A percentile compares a stretch with the other conserved stretches of the same genome.
phyloP scores from a whole-genome alignment of 1,140 invertebrate species.

The Coelopa frigida region DNA sequence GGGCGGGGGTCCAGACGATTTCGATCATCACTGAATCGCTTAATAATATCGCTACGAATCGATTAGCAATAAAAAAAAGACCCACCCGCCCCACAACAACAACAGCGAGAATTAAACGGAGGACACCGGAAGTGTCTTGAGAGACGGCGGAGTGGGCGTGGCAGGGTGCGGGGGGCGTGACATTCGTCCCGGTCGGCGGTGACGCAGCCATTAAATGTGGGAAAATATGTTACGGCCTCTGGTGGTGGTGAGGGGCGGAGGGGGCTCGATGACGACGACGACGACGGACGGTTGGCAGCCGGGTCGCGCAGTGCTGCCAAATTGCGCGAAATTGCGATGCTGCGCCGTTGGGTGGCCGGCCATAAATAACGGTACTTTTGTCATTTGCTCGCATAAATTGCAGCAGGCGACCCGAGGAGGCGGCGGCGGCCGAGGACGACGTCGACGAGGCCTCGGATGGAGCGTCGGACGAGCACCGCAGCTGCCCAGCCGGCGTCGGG shows the following conservation, averaged over 20 bases:
- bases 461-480: neutral
- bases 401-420: conserved; percentile 39
- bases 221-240: too few species aligned
- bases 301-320: conserved; percentile 29
- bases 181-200: too few species aligned
- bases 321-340: conserved; percentile 42
- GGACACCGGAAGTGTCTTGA: neutral
- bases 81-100: conserved; percentile 12
- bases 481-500: too few species aligned
- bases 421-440: neutral
- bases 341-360: conserved; percentile 18
- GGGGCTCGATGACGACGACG: too few species aligned
- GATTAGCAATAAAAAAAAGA: conserved; percentile 45
- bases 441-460: neutral
- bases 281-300: neutral
- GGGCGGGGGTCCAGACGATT: too few species aligned
- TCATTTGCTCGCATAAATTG: conserved; percentile 45
- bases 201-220: too few species aligned
- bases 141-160: too few species aligned
- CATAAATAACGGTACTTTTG: conserved; percentile 45
- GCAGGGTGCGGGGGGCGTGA: too few species aligned
- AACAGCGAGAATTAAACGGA: neutral
- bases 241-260: too few species aligned
- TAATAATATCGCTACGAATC: conserved; percentile 18
- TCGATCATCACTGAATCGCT: too few species aligned